Evolutionary conservation across 2,888 invertebrate genomes (phyloP), one percentile per base, ranked within the genome.

Genomic region (Hedya salicella): DNA sequence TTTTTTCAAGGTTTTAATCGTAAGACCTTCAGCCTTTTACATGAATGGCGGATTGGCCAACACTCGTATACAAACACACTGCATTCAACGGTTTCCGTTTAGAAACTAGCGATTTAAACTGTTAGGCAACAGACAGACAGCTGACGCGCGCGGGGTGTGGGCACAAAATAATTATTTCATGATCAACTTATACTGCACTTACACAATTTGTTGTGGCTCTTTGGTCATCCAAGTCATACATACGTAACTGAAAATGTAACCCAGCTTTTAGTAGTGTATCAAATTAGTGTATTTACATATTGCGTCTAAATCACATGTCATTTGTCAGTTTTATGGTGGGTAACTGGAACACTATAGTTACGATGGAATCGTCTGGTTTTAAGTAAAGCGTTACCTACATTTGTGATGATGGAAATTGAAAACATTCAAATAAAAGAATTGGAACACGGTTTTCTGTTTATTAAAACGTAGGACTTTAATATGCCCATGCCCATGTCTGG

Each of bases 31-130:
- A 77, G 75, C 67, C 75, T 73, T 80, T 83, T 85, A 84, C 83
- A 83, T 87, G 84, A 84, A 86, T 86, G 85, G 81, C 77, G 78
- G 78, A 77, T 89, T 88, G 83, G 82, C 74, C 78, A 87, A 88
- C 78, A 75, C 73, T 72, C 73, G 68, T 78, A 75, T 81, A 82
- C 76, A 81, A 79, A 83, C 80, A 77, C 74, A 73, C 74, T 73
- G 76, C 79, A 81, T 80, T 76, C 74, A 76, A 71, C 76, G 76
- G 82, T 87, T 88, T 88, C 88, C 88, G 85, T 88, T 87, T 86
- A 82, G 84, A 88, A 87, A 87, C 83, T 81, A 81, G 76, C 79
- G 75, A 77, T 80, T 83, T 79, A 78, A 75, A 73, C 75, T 67
- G 81, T 88, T 86, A 72, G 71, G 81, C 83, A 88, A 88, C 73